Base-by-base conservation (phyloP, 1,140 invertebrate species). In the Zeugodacus cucurbitae region DNA sequence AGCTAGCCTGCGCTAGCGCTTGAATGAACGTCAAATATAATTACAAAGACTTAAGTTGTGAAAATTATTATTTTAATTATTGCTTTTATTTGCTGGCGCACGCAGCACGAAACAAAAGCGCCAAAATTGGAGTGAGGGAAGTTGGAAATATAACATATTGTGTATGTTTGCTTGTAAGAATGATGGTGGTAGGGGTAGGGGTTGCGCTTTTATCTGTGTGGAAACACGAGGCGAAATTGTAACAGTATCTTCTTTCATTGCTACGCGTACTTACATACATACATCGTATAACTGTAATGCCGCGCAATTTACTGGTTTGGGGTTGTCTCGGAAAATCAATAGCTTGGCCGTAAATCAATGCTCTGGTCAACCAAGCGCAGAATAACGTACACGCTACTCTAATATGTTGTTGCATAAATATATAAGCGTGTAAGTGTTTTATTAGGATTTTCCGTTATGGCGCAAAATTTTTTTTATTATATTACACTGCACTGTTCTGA, bases 61-160 rank as follows among this genome's bases (percentile, higher is more conserved):
- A 86, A 86, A 86, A 86, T 86, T 86, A 86, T 86, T 86, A 86
- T 86, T 86, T 86, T 86, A 86, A 86, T 86, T 86, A 86, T 86
- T 86, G 26, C 85, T 86, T 86, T 86, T 44, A 86, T 86, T 86
- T 86, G 57, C 85, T 86, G 85, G 48, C 20, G 85, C 85, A 82
- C 74, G 74, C 74, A 82, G 74, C 74, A 48, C 74, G 74, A 82
- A 82, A 82, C 41, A 82, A 82, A 82, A 82, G 74, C 44, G 3
- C n/a, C 17, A 3, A 10, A 26, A 29, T 4, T 6, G 74, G 74
- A 41, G n/a, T 22, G 41, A 37, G 74, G 5, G 22, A 41, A 22
- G 70, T 70, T 34, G 2, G 32, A 54, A 54, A 54, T 54, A 54
- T 10, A 54, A 17, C 14, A 54, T 54, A 54, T 54, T 54, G 48